Evolutionary conservation across 2,797 vertebrate species (phyloP).

Genomic region (Denticeps clupeoides): DNA sequence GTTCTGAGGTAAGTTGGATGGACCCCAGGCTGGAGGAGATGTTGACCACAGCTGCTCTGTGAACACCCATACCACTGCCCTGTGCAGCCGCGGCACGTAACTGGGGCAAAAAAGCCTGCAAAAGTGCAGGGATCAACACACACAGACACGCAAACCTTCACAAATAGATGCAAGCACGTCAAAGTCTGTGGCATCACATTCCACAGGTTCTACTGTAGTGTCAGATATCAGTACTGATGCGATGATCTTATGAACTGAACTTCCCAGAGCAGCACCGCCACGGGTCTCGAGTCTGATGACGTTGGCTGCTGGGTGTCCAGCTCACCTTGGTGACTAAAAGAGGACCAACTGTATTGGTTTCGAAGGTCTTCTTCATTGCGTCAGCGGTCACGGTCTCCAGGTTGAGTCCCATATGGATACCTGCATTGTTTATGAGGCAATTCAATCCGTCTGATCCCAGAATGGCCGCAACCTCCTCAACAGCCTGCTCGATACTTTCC

Average conservation of each 20-base stretch:
- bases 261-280: too few species aligned
- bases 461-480: slow-evolving; percentile 43
- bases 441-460: slow-evolving; percentile 49
- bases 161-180: not conserved
- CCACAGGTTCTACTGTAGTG: too few species aligned
- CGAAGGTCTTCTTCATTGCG: slow-evolving; percentile 48
- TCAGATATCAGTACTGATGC: too few species aligned
- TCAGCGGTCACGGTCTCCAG: slow-evolving; percentile 47
- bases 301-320: not conserved
- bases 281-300: too few species aligned
- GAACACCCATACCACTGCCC: slow-evolving; percentile 43
- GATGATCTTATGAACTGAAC: too few species aligned
- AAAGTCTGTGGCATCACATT: not conserved
- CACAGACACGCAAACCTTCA: not conserved
- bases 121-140: not conserved
- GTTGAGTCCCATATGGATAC: slow-evolving; percentile 30
- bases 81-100: slow-evolving; percentile 36
- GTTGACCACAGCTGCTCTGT: slow-evolving; percentile 51
- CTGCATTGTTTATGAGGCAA: slow-evolving; percentile 64
- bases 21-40: slow-evolving; percentile 52
- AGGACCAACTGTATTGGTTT: slow-evolving; percentile 48
- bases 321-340: slow-evolving; percentile 53
- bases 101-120: slow-evolving; percentile 43
- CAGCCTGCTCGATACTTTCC: slow-evolving; percentile 42
- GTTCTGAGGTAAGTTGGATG: slow-evolving; percentile 36